Evolutionary conservation across 2,797 vertebrate genomes (phyloP).

Genomic region (Jordanella pulchra): DNA sequence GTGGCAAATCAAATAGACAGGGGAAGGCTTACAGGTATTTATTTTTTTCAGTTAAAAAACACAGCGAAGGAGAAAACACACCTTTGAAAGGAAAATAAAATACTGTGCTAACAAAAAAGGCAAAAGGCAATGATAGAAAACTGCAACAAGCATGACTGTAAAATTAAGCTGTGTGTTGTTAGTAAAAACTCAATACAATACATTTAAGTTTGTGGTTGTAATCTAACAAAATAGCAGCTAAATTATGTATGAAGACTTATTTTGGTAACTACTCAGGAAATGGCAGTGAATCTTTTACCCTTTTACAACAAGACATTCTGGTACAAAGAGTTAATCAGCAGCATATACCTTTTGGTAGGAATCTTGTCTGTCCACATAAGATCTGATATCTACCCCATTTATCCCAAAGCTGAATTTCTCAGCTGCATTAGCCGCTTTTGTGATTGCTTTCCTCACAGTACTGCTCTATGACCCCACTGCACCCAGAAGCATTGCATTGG

Average conservation of each 20-base stretch:
- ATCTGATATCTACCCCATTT: slow-evolving; percentile 4
- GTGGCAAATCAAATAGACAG: no score
- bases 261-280: background rate
- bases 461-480: background rate
- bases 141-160: no score
- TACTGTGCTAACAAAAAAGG: no score
- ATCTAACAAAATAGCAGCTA: background rate
- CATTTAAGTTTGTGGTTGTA: background rate
- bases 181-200: background rate
- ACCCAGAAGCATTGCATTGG: background rate
- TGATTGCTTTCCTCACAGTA: slow-evolving; percentile 1
- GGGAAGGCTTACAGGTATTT: no score
- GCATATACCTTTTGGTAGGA: background rate
- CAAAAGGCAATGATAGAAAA: no score
- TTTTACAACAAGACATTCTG: background rate
- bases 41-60: no score
- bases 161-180: background rate
- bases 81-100: no score
- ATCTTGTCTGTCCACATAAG: background rate
- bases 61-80: no score
- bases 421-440: slow-evolving; percentile 7
- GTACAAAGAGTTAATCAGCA: background rate
- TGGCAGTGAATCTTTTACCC: background rate
- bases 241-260: background rate
- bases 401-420: background rate